Evolutionary conservation across 2,797 vertebrate genomes (phyloP).

Genomic region (Amblyopsis hoosieri): DNA sequence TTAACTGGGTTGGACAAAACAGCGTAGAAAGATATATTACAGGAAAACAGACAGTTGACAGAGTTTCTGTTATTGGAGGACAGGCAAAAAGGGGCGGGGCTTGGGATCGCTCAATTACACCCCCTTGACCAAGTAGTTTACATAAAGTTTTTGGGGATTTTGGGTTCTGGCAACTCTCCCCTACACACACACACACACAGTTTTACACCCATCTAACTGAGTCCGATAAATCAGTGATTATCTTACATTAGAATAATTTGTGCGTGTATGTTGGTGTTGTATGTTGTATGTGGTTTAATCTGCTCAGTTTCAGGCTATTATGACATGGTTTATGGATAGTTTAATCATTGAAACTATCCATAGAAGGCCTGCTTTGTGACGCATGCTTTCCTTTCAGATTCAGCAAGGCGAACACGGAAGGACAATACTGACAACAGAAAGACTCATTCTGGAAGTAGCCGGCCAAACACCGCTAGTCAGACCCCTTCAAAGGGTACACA

Average conservation of each 20-base stretch:
- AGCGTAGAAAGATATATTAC: no score
- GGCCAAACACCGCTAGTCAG: constrained; percentile 43
- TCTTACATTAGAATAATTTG: constrained; percentile 16
- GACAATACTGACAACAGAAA: constrained; percentile 73
- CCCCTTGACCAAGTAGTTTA: no score
- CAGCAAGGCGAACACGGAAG: constrained; percentile 69
- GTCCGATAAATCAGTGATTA: constrained; percentile 41
- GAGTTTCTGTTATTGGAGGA: no score
- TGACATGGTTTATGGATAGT: no score
- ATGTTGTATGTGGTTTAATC: neutral
- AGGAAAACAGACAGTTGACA: no score
- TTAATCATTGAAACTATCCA: neutral
- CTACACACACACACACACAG: constrained; percentile 23
- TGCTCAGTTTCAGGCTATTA: neutral
- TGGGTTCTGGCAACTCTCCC: neutral
- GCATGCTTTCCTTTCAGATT: constrained; percentile 45
- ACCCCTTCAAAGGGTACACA: constrained; percentile 64
- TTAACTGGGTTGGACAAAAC: no score
- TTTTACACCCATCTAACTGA: constrained; percentile 43
- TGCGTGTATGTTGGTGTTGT: neutral
- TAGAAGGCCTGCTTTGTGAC: neutral
- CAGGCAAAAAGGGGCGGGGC: no score
- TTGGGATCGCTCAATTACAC: no score
- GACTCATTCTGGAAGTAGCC: constrained; percentile 34
- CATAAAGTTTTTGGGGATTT: no score